These are phyloP conservation scores for Ellobium chinense DNA, from an alignment of 2,888 invertebrate species.

Conservation along the genomic window DNA sequence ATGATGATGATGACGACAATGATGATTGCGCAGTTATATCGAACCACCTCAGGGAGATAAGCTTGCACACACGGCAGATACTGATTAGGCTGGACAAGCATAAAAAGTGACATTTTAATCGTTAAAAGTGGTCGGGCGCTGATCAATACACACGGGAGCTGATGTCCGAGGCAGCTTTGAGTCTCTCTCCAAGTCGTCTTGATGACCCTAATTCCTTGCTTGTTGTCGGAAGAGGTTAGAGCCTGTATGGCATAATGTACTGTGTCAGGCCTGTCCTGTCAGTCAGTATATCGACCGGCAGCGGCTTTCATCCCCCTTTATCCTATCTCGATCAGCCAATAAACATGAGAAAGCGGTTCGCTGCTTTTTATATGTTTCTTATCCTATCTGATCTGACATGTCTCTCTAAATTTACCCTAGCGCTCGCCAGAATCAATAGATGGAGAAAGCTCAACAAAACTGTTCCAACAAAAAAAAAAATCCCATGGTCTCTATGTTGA, in stretches of 20 bases:
- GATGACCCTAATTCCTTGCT: not conserved
- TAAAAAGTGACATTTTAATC: not conserved
- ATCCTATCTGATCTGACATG: constrained; percentile 6
- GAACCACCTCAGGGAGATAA: too few relatives aligned
- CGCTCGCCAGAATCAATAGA: constrained; percentile 11
- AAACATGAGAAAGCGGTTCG: not conserved
- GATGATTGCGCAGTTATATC: too few relatives aligned
- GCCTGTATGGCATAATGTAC: not conserved
- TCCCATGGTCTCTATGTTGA: not conserved
- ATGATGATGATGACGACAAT: not conserved
- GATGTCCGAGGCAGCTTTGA: not conserved
- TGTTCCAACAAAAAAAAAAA: too few relatives aligned
- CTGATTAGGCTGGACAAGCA: not conserved
- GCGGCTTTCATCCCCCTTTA: not conserved
- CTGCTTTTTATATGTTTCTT: not conserved
- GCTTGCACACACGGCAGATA: too few relatives aligned
- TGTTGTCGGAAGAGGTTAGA: not conserved
- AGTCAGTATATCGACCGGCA: not conserved
- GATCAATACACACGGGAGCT: not conserved
- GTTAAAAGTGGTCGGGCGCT: not conserved
- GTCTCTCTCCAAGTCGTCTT: not conserved
- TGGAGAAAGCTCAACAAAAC: not conserved
- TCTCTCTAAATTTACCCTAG: not conserved
- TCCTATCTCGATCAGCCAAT: constrained; percentile 11
- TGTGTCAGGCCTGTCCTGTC: not conserved